Evolutionary conservation across 2,888 invertebrate genomes (phyloP), one percentile per base, ranked within the genome.

Genomic region (Leucania comma): DNA sequence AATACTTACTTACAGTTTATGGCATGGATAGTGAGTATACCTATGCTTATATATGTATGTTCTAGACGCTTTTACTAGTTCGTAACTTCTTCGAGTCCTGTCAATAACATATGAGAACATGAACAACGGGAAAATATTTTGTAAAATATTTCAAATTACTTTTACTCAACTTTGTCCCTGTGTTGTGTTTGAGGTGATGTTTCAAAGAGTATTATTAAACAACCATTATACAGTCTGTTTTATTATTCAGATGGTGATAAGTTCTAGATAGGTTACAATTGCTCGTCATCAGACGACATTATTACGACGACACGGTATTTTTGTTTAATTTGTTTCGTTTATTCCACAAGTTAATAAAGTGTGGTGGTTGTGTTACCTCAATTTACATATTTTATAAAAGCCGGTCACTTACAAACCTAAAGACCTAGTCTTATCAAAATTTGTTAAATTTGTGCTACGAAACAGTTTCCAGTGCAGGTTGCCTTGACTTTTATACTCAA

Each of bases 401-500:
- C 2, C 10, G 14, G 46, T 42, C 20, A 46, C 22, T 54, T 46
- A 46, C 24, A 24, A 53, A 42, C 14, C 12, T 48, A 53, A 74
- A 20, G 24, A 67, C 54, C 12, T 10, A 17, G 26, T 24, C n/a
- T 17, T 32, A 29, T 50, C 67, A 57, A 73, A 67, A 54, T 48
- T 38, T 26, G 22, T 56, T 42, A 5, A 74, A 61, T 51, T 72
- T 59, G 29, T 74, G 48, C 63, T 61, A 51, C 46, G 22, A 61
- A 65, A 75, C 71, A 56, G 72, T 80, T 77, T 75, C 35, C 51
- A 64, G 75, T 67, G 58, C 66, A 78, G 71, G 72, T 84, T 84
- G 80, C 84, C 85, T 86, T 87, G 87, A 86, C 83, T 87, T 88
- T 89, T 87, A 86, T 86, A 86, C 87, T 88, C 88, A 85, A 91